phyloP scores from a whole-genome alignment of 2,888 invertebrate species.

The Biston betularia region DNA sequence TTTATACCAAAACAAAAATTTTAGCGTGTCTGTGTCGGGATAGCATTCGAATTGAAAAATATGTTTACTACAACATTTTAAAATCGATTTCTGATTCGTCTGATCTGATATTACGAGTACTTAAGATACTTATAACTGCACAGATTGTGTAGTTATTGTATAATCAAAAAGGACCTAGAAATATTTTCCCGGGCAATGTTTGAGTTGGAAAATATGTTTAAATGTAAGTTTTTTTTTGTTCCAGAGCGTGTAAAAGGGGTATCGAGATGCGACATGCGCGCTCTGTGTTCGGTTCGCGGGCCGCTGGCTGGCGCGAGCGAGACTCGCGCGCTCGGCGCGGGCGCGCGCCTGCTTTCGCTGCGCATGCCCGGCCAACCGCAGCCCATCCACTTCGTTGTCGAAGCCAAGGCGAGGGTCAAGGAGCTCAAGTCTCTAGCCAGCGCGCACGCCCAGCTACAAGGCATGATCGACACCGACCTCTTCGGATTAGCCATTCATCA shows the following conservation, averaged over 20 bases:
- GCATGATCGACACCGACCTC: conserved; percentile 93
- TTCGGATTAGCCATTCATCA: conserved; percentile 94
- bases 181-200: too few relatives aligned
- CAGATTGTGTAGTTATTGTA: too few relatives aligned
- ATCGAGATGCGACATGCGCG: conserved; percentile 89
- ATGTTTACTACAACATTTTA: too few relatives aligned
- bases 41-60: too few relatives aligned
- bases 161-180: too few relatives aligned
- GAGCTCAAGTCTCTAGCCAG: conserved; percentile 94
- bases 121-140: too few relatives aligned
- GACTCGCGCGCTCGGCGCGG: conserved; percentile 88
- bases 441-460: conserved; percentile 92
- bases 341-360: conserved; percentile 88
- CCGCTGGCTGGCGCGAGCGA: conserved; percentile 89
- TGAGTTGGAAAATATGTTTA: too few relatives aligned
- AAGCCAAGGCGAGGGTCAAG: conserved; percentile 94
- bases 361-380: conserved; percentile 86
- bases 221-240: conserved; percentile 51
- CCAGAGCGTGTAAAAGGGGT: conserved; percentile 80
- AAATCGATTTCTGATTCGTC: too few relatives aligned
- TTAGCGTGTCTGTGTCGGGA: too few relatives aligned
- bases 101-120: too few relatives aligned
- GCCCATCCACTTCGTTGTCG: conserved; percentile 85
- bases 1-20: too few relatives aligned
- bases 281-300: conserved; percentile 94